These are phyloP conservation scores for Synanthedon vespiformis DNA, from an alignment of 2,888 invertebrate genomes.

Conservation along the genomic window DNA sequence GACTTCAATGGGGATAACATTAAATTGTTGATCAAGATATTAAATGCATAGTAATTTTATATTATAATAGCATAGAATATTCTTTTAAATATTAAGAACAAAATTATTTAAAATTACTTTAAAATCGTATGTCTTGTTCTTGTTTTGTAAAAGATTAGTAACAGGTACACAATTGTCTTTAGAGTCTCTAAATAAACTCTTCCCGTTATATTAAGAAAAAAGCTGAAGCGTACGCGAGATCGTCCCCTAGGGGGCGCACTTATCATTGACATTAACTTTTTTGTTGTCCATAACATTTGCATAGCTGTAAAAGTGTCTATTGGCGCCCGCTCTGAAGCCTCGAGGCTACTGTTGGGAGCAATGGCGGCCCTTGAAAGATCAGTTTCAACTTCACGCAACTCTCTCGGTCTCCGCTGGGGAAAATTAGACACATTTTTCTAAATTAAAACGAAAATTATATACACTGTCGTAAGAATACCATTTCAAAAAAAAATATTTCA, in stretches of 20 bases:
- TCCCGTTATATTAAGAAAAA: constrained; percentile 27
- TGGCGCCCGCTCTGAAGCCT: constrained; percentile 41
- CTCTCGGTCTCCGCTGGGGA: not conserved
- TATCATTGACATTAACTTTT: constrained; percentile 70
- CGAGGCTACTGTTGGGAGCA: constrained; percentile 45
- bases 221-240: constrained; percentile 31
- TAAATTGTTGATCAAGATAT: not conserved
- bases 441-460: no score
- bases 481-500: not conserved
- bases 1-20: constrained; percentile 24
- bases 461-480: no score
- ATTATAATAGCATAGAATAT: no score
- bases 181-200: constrained; percentile 26
- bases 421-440: no score
- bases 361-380: constrained; percentile 60
- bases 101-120: no score
- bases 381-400: constrained; percentile 57
- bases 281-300: constrained; percentile 71
- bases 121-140: not conserved
- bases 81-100: no score
- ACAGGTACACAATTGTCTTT: constrained; percentile 4
- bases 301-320: constrained; percentile 59
- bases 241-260: constrained; percentile 55
- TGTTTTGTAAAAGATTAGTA: not conserved
- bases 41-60: not conserved